Percentiles rank a stretch among this genome's conserved stretches.
phyloP scores from a whole-genome alignment of 1,140 invertebrate genomes.

The Drosophila eugracilis region DNA sequence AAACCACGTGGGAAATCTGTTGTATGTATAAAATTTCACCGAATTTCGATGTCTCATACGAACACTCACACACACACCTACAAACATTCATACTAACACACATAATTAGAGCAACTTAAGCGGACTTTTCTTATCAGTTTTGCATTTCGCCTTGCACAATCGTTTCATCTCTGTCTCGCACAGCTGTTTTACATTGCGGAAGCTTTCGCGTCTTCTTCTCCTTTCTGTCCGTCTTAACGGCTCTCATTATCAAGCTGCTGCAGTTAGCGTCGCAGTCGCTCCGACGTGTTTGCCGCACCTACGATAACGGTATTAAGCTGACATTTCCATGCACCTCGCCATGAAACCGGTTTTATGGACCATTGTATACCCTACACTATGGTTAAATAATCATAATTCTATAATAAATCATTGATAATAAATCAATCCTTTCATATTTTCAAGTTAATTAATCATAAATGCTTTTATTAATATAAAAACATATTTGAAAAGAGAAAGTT shows the following conservation, averaged over 20 bases:
- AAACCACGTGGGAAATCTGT: constrained; percentile 57
- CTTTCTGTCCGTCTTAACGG: constrained; percentile 62
- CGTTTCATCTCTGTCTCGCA: constrained; percentile 15
- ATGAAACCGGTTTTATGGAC: constrained; percentile 13
- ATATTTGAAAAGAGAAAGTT: no score
- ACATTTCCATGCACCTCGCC: constrained; percentile 50
- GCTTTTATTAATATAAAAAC: no score
- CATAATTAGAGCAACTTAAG: constrained; percentile 25
- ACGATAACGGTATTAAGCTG: constrained; percentile 78
- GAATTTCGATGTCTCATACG: constrained; percentile 27
- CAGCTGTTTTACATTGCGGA: constrained; percentile 72
- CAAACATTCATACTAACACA: constrained; percentile 3
- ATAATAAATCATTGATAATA: no score
- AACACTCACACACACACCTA: constrained; percentile 3
- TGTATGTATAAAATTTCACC: constrained; percentile 46
- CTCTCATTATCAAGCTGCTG: constrained; percentile 72
- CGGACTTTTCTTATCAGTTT: constrained; percentile 48
- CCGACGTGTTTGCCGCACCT: constrained; percentile 76
- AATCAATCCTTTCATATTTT: no score
- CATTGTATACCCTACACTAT: constrained; percentile 17
- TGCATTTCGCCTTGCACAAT: constrained; percentile 57
- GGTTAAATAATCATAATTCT: no score
- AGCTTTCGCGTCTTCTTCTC: constrained; percentile 61
- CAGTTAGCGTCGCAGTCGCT: constrained; percentile 42
- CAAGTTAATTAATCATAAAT: no score